These are phyloP conservation scores for Oxyura jamaicensis DNA, from an alignment of 2,113 vertebrate species.

Conservation along the genomic window DNA sequence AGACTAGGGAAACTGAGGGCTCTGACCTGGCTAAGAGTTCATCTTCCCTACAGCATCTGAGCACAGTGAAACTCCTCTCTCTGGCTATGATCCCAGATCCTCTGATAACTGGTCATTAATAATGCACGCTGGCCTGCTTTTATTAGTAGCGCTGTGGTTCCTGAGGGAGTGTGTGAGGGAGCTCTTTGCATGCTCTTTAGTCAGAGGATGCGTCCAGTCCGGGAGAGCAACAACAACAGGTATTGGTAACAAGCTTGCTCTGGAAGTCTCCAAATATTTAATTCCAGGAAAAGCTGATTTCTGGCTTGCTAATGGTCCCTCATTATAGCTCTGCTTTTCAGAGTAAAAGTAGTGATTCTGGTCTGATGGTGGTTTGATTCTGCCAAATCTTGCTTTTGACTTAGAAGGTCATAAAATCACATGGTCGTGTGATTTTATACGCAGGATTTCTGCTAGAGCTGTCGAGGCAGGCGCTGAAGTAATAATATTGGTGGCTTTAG, in stretches of 20 bases:
- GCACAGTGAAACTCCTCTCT: background rate
- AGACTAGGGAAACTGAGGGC: background rate
- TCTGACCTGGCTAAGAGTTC: background rate
- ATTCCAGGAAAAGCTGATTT: background rate
- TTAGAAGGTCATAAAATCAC: background rate
- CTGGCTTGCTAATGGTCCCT: background rate
- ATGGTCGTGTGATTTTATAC: background rate
- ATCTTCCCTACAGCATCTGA: background rate
- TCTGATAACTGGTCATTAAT: slow-evolving; percentile 12
- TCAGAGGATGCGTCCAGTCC: background rate
- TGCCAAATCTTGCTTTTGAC: background rate
- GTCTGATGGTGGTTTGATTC: background rate
- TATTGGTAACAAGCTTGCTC: background rate
- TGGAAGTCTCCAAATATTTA: background rate
- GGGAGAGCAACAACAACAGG: background rate
- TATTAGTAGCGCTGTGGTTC: background rate
- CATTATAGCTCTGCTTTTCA: background rate
- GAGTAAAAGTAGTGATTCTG: background rate
- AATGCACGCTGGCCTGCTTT: background rate
- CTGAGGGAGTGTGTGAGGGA: background rate
- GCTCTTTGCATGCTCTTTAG: background rate
- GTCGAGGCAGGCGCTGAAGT: background rate
- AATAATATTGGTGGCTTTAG: background rate
- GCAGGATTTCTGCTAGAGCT: background rate
- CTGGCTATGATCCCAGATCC: background rate